Conservation (phyloP, 2,888 invertebrate genomes). For the Metallyticus violacea region DNA sequence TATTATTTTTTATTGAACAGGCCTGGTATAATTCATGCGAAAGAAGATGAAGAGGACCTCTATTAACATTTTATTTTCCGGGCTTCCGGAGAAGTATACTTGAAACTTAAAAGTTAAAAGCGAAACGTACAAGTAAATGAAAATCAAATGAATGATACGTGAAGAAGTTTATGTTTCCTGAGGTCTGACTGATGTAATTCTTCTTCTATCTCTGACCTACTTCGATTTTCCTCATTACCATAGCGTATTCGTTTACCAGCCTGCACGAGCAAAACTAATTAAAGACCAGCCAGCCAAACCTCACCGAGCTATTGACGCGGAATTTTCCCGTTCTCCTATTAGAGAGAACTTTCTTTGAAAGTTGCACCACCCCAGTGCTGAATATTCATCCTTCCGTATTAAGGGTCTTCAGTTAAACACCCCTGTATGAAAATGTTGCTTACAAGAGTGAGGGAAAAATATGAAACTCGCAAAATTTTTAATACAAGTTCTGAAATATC, state of each 20-base stretch:
- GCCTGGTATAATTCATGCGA: too few species aligned
- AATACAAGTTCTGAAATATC: too few species aligned
- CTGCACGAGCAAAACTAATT: background rate
- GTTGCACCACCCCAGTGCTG: background rate
- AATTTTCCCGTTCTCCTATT: background rate
- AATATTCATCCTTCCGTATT: background rate
- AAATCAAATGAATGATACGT: too few species aligned
- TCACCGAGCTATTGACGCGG: background rate
- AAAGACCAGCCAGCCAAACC: background rate
- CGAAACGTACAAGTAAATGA: too few species aligned
- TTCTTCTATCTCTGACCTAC: background rate
- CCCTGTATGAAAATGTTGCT: background rate
- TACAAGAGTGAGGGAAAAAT: background rate
- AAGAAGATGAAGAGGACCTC: too few species aligned
- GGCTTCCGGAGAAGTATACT: too few species aligned
- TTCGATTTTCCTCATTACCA: background rate
- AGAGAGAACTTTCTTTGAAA: background rate
- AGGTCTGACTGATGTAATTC: background rate
- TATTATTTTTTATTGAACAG: too few species aligned
- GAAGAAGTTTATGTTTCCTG: too few species aligned
- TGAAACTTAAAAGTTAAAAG: too few species aligned
- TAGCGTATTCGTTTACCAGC: background rate
- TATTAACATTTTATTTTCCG: too few species aligned
- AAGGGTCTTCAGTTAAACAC: background rate
- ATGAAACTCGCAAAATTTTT: background rate